phyloP scores from a whole-genome alignment of 1,140 invertebrate species.

The Harpegnathos saltator region DNA sequence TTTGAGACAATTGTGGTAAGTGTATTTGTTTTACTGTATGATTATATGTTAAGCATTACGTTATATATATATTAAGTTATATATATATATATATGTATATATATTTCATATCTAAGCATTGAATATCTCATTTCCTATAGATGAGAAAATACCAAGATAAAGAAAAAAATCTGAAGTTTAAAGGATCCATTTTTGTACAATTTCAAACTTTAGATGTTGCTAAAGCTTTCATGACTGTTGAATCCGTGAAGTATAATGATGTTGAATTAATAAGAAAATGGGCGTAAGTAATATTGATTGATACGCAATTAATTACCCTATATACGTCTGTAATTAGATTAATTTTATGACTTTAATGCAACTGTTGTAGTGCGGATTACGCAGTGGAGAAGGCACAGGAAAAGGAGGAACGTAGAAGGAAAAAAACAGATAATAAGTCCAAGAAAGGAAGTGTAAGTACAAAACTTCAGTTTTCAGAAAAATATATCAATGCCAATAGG shows the following conservation, averaged over 20 bases:
- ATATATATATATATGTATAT: too few species aligned
- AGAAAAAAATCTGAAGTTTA: constrained; percentile 90
- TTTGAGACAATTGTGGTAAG: constrained; percentile 91
- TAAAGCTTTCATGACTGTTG: constrained; percentile 88
- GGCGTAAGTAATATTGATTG: constrained; percentile 87
- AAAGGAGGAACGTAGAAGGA: constrained; percentile 87
- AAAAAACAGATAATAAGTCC: constrained; percentile 85
- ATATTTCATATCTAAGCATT: constrained; percentile 34
- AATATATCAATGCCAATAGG: not conserved
- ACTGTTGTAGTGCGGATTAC: constrained; percentile 87
- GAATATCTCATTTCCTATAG: constrained; percentile 78
- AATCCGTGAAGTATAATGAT: constrained; percentile 91
- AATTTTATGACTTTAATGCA: constrained; percentile 32
- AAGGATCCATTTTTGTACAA: constrained; percentile 96
- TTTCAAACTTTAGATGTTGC: constrained; percentile 92
- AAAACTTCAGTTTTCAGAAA: constrained; percentile 55
- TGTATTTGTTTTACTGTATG: constrained; percentile 67
- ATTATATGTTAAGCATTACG: too few species aligned
- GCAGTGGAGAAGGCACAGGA: constrained; percentile 90
- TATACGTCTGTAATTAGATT: not conserved
- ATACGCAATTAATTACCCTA: not conserved
- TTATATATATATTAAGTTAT: too few species aligned
- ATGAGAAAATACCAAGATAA: constrained; percentile 91
- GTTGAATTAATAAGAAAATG: constrained; percentile 90
- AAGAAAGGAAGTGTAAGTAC: constrained; percentile 69